phyloP scores from a whole-genome alignment of 1,140 invertebrate genomes.

The Drosophila sturtevanti region DNA sequence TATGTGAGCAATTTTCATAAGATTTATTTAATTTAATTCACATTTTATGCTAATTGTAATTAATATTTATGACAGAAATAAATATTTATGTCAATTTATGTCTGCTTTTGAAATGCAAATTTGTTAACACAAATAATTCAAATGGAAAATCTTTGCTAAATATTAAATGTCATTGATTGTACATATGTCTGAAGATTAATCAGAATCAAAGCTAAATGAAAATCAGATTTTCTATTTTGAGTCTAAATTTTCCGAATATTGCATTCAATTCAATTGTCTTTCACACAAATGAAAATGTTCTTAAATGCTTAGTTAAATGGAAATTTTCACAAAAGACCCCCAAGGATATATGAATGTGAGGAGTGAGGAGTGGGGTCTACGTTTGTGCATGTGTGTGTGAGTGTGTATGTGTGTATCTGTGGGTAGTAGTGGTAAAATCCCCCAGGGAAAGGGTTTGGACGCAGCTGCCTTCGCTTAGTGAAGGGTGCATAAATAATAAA shows the following conservation, averaged over 20 bases:
- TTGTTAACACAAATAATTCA: neutral
- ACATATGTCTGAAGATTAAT: neutral
- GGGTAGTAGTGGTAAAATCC: neutral
- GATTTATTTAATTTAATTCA: neutral
- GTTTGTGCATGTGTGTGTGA: neutral
- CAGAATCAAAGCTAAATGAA: neutral
- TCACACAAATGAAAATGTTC: conserved; percentile 18
- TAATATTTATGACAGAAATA: neutral
- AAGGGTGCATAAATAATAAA: conserved; percentile 77
- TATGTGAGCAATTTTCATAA: neutral
- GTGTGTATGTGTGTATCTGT: neutral
- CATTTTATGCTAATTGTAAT: neutral
- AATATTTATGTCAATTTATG: neutral
- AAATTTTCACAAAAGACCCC: conserved; percentile 43
- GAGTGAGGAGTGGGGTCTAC: neutral
- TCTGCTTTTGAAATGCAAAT: neutral
- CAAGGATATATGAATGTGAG: neutral
- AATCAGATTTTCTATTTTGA: neutral
- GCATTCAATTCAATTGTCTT: neutral
- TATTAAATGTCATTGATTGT: neutral
- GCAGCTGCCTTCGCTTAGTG: conserved; percentile 49
- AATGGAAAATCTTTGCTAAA: neutral
- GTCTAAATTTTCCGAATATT: neutral
- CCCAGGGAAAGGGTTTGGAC: neutral
- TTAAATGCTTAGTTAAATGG: conserved; percentile 60